phyloP scores from a whole-genome alignment of 2,113 vertebrate genomes.

The Butorides virescens region DNA sequence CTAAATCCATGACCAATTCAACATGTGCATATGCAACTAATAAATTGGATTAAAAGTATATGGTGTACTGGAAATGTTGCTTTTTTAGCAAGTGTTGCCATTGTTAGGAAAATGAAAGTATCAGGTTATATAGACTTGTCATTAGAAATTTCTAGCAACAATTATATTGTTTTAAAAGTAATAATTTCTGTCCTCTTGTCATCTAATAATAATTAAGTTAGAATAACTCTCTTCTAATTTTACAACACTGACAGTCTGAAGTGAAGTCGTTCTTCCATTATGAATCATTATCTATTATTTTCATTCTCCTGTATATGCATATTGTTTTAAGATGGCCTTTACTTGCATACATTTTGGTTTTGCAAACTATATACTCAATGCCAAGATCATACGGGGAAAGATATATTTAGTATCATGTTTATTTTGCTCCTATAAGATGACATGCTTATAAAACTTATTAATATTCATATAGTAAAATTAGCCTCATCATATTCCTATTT shows the following conservation, averaged over 20 bases:
- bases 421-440: not conserved
- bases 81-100: not conserved
- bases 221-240: not conserved
- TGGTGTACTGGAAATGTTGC: not conserved
- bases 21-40: not conserved
- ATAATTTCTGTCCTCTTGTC: not conserved
- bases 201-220: not conserved
- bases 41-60: not conserved
- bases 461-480: not conserved
- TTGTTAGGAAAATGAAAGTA: not conserved
- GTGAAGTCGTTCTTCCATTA: not conserved
- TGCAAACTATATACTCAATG: not conserved
- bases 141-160: not conserved
- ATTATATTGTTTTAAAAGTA: not conserved
- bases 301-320: not conserved
- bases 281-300: not conserved
- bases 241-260: not conserved
- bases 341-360: not conserved
- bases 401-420: not conserved
- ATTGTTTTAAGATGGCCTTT: not conserved
- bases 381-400: not conserved
- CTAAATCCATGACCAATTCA: not conserved
- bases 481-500: not conserved
- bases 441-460: not conserved
- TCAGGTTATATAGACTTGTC: not conserved